phyloP scores from a whole-genome alignment of 1,140 invertebrate genomes.

The Neodiprion virginianus region DNA sequence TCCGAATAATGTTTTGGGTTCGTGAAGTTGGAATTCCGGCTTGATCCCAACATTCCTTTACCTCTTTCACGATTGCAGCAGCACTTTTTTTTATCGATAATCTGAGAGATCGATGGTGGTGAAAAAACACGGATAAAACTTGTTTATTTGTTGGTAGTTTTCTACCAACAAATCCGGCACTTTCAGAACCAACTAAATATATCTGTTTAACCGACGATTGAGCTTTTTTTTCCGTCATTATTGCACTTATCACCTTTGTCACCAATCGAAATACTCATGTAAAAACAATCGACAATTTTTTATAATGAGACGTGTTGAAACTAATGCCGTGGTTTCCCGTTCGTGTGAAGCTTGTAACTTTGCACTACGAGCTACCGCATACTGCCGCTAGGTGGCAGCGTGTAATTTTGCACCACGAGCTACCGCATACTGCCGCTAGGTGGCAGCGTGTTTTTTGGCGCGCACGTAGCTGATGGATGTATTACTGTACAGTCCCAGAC shows the following conservation, averaged over 20 bases:
- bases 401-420: constrained; percentile 10
- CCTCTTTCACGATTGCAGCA: constrained; percentile 8
- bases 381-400: constrained; percentile 13
- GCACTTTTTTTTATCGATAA: constrained; percentile 15
- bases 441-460: constrained; percentile 3
- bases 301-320: constrained; percentile 3
- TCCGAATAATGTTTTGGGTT: background rate
- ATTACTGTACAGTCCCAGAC: too few relatives aligned
- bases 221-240: constrained; percentile 14
- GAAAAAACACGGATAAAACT: constrained; percentile 11
- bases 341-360: constrained; percentile 11
- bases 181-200: constrained; percentile 6
- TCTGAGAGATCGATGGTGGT: constrained; percentile 13
- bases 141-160: constrained; percentile 14
- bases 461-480: too few relatives aligned
- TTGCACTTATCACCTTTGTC: background rate
- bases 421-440: constrained; percentile 16
- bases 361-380: constrained; percentile 15
- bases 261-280: background rate
- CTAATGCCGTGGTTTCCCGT: constrained; percentile 9
- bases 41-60: constrained; percentile 3
- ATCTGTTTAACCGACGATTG: constrained; percentile 8
- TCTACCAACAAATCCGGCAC: constrained; percentile 8
- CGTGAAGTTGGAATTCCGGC: constrained; percentile 12
- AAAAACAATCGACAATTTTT: too few relatives aligned